Percentiles rank a stretch among this genome's conserved stretches.
Conservation (phyloP, 2,797 vertebrate genomes). For the Anguilla megastoma region DNA sequence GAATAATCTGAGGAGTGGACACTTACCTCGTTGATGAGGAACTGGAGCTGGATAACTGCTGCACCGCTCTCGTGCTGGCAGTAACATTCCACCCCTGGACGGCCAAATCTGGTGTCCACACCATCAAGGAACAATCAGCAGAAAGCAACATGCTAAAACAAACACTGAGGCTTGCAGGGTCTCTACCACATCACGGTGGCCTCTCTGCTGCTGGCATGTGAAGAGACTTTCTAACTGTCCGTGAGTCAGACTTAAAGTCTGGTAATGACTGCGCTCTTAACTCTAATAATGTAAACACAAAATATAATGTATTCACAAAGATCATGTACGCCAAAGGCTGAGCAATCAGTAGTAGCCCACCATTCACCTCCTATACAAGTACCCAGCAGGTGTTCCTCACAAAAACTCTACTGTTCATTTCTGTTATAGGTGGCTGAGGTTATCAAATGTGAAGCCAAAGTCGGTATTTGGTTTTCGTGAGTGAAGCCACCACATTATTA, state of each 20-base stretch:
- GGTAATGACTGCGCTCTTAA: not conserved
- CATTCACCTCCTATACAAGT: too few relatives aligned
- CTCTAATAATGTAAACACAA: not conserved
- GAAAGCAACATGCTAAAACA: not conserved
- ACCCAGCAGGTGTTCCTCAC: too few relatives aligned
- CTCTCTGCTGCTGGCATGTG: not conserved
- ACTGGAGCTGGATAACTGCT: slow-evolving; percentile 97
- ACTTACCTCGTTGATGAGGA: slow-evolving; percentile 97
- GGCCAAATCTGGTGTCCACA: slow-evolving; percentile 80
- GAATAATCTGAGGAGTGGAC: not conserved
- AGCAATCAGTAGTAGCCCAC: too few relatives aligned
- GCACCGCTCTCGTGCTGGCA: slow-evolving; percentile 95
- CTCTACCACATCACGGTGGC: not conserved
- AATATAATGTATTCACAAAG: not conserved
- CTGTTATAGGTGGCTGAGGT: too few relatives aligned
- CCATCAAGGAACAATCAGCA: slow-evolving; percentile 42
- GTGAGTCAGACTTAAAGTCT: not conserved
- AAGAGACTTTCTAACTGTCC: not conserved
- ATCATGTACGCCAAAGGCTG: not conserved
- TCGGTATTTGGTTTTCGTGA: too few relatives aligned
- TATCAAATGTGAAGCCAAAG: too few relatives aligned
- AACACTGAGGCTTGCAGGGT: not conserved
- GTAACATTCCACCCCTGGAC: slow-evolving; percentile 94
- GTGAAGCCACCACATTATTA: too few relatives aligned
- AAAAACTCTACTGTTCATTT: too few relatives aligned